These are phyloP conservation scores for Cactoblastis cactorum DNA, from an alignment of 2,888 invertebrate genomes.

Conservation along the genomic window DNA sequence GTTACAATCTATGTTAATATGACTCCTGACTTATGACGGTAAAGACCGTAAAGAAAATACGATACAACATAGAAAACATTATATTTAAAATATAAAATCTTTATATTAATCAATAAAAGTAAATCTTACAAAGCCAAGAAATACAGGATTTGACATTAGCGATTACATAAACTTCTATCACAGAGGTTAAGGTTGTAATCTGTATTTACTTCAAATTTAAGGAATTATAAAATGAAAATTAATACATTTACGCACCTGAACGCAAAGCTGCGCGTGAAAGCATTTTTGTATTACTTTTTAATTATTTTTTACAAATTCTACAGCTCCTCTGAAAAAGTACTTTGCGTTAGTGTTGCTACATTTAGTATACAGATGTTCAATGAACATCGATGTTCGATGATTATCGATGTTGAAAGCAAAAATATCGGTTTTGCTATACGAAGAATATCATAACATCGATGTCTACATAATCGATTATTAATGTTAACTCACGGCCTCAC, in stretches of 20 bases:
- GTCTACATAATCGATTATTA: no score
- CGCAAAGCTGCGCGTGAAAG: slow-evolving; percentile 84
- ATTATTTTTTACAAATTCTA: slow-evolving; percentile 45
- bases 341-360: slow-evolving; percentile 55
- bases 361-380: neutral
- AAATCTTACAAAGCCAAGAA: neutral
- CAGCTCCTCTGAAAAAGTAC: slow-evolving; percentile 50
- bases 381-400: no score
- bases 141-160: slow-evolving; percentile 46
- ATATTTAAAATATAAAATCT: no score
- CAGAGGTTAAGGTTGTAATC: slow-evolving; percentile 38
- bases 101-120: neutral
- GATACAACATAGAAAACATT: no score
- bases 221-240: slow-evolving; percentile 22
- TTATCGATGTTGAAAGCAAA: no score
- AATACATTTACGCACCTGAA: slow-evolving; percentile 72
- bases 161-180: slow-evolving; percentile 76
- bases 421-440: no score
- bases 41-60: no score
- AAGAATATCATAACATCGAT: no score
- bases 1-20: no score
- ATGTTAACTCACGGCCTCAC: no score
- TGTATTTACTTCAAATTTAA: slow-evolving; percentile 9
- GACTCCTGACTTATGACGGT: no score
- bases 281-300: slow-evolving; percentile 73